These are phyloP conservation scores for Ostrea edulis DNA, from an alignment of 1,140 invertebrate species.

Conservation along the genomic window DNA sequence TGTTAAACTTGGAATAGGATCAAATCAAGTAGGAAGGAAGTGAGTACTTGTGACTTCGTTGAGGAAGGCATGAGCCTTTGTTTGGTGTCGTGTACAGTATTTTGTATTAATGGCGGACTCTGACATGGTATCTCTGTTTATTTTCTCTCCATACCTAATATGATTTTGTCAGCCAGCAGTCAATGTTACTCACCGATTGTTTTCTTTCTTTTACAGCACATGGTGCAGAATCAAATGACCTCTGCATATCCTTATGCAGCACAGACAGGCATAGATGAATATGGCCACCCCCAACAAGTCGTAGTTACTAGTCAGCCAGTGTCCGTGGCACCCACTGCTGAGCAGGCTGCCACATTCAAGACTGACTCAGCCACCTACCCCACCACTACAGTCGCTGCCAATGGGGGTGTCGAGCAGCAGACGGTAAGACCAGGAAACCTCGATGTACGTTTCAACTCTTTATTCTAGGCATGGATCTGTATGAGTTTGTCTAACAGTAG, in stretches of 20 bases:
- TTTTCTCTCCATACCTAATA: neutral
- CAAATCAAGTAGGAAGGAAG: conserved; percentile 36
- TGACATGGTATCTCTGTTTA: conserved; percentile 10
- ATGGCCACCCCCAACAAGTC: conserved; percentile 65
- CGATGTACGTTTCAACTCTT: conserved; percentile 63
- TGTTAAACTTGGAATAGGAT: conserved; percentile 24
- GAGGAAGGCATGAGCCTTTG: conserved; percentile 35
- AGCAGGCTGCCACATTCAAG: conserved; percentile 77
- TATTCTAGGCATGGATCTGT: conserved; percentile 50
- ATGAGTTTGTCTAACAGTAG: conserved; percentile 8
- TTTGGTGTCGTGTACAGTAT: conserved; percentile 8
- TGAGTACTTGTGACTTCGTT: conserved; percentile 36
- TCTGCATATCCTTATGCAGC: conserved; percentile 82
- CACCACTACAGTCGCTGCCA: conserved; percentile 79
- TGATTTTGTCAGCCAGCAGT: neutral
- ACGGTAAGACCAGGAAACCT: conserved; percentile 76
- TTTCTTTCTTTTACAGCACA: conserved; percentile 85
- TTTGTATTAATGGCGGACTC: conserved; percentile 28
- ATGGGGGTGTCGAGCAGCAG: conserved; percentile 81
- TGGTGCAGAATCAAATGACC: conserved; percentile 95
- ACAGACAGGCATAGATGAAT: conserved; percentile 68
- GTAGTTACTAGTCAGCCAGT: conserved; percentile 65
- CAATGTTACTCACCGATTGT: neutral
- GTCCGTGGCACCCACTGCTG: conserved; percentile 78
- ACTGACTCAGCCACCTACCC: conserved; percentile 68